Percentiles rank a stretch among this genome's conserved stretches.
Conservation (phyloP, 2,888 invertebrate species). For the Nyleta sp. region DNA sequence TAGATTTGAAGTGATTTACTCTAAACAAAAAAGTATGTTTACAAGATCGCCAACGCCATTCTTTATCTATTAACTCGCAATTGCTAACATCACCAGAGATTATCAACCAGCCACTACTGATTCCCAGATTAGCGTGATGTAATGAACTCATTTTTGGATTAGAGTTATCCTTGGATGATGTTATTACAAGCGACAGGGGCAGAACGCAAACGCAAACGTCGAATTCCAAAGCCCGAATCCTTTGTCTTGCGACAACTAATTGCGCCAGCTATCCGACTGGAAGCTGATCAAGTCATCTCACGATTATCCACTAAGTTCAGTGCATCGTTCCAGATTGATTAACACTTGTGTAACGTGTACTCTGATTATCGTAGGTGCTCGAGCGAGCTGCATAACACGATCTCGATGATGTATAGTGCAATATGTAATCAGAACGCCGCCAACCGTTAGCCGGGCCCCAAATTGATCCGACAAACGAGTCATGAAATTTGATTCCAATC, state of each 20-base stretch:
- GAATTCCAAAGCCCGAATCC: constrained; percentile 32
- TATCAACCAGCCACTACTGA: too few relatives aligned
- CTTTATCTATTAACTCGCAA: neutral
- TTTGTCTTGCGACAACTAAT: constrained; percentile 63
- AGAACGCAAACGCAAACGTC: constrained; percentile 16
- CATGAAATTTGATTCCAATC: constrained; percentile 61
- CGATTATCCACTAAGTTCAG: constrained; percentile 66
- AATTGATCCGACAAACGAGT: constrained; percentile 64
- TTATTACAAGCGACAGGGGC: constrained; percentile 17
- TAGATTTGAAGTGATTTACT: too few relatives aligned
- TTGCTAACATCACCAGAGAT: too few relatives aligned
- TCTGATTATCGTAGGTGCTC: constrained; percentile 65
- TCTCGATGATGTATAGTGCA: constrained; percentile 64
- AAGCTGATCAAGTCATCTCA: constrained; percentile 66
- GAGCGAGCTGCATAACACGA: constrained; percentile 62
- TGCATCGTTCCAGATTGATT: constrained; percentile 64
- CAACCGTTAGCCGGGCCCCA: constrained; percentile 45
- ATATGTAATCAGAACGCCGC: constrained; percentile 65
- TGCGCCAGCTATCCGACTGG: constrained; percentile 58
- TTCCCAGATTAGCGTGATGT: neutral
- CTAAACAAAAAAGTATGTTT: too few relatives aligned
- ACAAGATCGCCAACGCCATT: too few relatives aligned
- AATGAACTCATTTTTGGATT: constrained; percentile 25
- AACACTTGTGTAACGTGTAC: constrained; percentile 67
- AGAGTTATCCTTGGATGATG: constrained; percentile 6